Base-by-base conservation (phyloP, 2,113 vertebrate species). In the Formicarius rufipectus region DNA sequence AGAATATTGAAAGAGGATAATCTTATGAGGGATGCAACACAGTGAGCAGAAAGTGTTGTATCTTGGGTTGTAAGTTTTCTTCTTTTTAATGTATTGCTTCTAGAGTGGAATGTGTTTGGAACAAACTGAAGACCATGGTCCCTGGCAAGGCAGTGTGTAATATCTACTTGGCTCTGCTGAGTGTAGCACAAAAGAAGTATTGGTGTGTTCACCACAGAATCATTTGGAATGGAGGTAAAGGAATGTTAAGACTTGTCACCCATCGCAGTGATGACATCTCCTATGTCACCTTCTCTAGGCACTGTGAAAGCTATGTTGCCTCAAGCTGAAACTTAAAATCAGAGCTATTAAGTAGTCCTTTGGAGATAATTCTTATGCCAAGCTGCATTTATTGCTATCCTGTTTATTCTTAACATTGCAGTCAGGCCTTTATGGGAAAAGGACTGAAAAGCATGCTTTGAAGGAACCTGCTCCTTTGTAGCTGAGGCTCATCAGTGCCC, bases 11-110 rank as follows among this genome's bases (percentile, higher is more conserved):
- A 73, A 35, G 63, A 83, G 4, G 30, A 20, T 77, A 23, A 39
- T 59, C 16, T 55, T 52, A 19, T 0, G 2, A 62, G n/a, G 31
- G 27, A 40, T 66, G 20, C 1, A 2, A 31, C 12, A 4, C 5
- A 21, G 27, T 37, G 42, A 47, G 47, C 2, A 2, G 63, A 45
- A 47, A 45, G 10, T 19, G 8, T 7, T 40, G 6, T 58, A n/a
- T 40, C 37, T 69, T 66, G 42, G 10, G 18, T 9, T 85, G 6
- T 28, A 71, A 35, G 4, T 37, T 73, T 68, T 79, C 21, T 78
- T 79, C 2, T 7, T 53, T 75, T 60, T 18, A 63, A 23, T 13
- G 15, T 13, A 9, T 22, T 69, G 37, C 28, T 68, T 30, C 60
- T 52, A 7, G 20, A 49, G 10, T n/a, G 45, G 40, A 24, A 17